A percentile compares a stretch with the other conserved stretches of the same genome.
Evolutionary conservation across 2,888 invertebrate species (phyloP).

Genomic region (Melipona bicolor): DNA sequence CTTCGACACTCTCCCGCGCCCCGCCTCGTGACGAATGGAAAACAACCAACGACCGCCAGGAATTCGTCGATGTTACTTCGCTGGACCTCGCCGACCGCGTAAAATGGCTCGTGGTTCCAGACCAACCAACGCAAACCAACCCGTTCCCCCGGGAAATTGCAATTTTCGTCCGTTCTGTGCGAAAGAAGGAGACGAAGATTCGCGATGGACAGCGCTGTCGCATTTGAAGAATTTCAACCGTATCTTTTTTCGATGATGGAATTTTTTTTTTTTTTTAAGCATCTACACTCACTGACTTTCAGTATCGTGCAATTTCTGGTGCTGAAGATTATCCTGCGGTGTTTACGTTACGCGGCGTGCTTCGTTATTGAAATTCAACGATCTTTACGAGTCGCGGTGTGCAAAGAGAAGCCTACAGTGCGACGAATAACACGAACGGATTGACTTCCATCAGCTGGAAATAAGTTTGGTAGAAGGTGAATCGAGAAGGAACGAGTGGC

Average conservation of each 20-base stretch:
- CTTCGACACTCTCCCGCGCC: background rate
- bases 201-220: background rate
- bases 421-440: background rate
- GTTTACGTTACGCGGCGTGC: background rate
- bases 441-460: background rate
- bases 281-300: background rate
- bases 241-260: background rate
- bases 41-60: constrained; percentile 34
- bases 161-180: constrained; percentile 30
- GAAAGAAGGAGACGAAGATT: constrained; percentile 17
- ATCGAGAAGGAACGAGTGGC: background rate
- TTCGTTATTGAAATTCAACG: background rate
- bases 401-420: background rate
- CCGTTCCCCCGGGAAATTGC: background rate
- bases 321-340: background rate
- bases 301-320: background rate
- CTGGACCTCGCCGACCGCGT: constrained; percentile 21
- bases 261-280: background rate
- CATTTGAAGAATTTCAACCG: background rate
- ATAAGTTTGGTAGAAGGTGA: background rate
- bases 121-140: too few species aligned
- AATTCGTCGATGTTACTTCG: constrained; percentile 40
- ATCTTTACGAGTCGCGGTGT: background rate
- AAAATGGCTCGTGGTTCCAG: constrained; percentile 49
- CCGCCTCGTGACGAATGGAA: constrained; percentile 41